phyloP scores from a whole-genome alignment of 2,888 invertebrate genomes.

The Pandemis cinnamomeana region DNA sequence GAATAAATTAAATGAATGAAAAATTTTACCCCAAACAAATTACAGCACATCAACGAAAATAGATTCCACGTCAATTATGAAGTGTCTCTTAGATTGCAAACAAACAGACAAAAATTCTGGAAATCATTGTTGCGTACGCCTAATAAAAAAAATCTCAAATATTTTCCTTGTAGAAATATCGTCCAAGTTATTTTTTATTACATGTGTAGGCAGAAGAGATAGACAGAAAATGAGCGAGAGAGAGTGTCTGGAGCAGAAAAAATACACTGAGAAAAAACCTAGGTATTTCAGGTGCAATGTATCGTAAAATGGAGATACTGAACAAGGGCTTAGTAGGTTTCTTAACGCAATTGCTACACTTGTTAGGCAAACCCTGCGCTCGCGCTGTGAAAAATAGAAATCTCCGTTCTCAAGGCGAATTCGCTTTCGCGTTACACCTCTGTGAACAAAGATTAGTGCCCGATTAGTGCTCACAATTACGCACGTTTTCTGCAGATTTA shows the following conservation, averaged over 20 bases:
- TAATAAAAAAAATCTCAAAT: too few species aligned
- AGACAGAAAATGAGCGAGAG: too few species aligned
- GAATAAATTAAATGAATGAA: too few species aligned
- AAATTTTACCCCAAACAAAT: too few species aligned
- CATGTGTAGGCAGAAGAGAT: too few species aligned
- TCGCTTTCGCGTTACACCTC: conserved; percentile 64
- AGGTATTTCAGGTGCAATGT: neutral
- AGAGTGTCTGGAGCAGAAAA: neutral
- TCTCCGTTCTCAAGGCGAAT: conserved; percentile 73
- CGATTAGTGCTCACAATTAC: conserved; percentile 69
- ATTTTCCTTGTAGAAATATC: too few species aligned
- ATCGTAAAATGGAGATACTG: conserved; percentile 17
- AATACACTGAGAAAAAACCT: neutral
- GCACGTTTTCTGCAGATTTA: conserved; percentile 62
- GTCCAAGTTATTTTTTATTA: too few species aligned
- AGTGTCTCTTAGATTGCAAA: too few species aligned
- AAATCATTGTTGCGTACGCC: too few species aligned
- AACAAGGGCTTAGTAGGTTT: conserved; percentile 47
- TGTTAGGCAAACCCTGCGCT: conserved; percentile 67
- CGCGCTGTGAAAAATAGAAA: conserved; percentile 67
- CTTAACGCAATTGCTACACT: conserved; percentile 57
- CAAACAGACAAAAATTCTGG: too few species aligned
- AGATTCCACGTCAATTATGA: too few species aligned
- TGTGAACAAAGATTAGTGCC: conserved; percentile 63
- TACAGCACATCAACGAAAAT: too few species aligned